These are phyloP conservation scores for Gasterosteus nipponicus DNA, from an alignment of 2,113 vertebrate genomes.

Conservation along the genomic window DNA sequence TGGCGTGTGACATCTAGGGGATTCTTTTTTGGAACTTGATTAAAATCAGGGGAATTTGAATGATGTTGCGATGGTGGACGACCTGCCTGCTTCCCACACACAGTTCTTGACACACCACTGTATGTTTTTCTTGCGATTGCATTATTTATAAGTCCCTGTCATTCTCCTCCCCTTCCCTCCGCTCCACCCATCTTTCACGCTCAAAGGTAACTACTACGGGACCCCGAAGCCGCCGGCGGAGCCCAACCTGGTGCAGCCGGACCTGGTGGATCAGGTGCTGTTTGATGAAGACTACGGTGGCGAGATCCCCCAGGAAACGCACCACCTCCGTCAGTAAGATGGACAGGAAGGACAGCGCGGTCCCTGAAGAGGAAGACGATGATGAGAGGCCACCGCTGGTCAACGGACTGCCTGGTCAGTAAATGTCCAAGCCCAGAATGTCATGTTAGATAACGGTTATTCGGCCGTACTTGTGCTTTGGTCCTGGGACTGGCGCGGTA, in stretches of 20 bases:
- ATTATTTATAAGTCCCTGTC: neutral
- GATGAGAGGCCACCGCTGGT: slow-evolving; percentile 75
- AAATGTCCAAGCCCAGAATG: slow-evolving; percentile 29
- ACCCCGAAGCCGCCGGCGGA: slow-evolving; percentile 87
- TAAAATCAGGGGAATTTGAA: slow-evolving; percentile 18
- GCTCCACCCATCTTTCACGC: slow-evolving; percentile 4
- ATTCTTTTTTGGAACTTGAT: slow-evolving; percentile 24
- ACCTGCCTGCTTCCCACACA: neutral
- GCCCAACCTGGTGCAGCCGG: slow-evolving; percentile 77
- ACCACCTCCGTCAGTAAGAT: slow-evolving; percentile 79
- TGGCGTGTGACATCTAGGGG: slow-evolving; percentile 40
- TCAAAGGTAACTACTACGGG: slow-evolving; percentile 90
- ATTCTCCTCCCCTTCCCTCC: neutral
- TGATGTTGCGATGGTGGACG: neutral
- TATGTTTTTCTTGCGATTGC: neutral
- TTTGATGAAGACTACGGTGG: slow-evolving; percentile 75
- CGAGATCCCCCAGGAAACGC: slow-evolving; percentile 71
- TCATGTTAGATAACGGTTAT: slow-evolving; percentile 20
- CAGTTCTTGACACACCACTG: neutral
- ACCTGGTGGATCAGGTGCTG: slow-evolving; percentile 80
- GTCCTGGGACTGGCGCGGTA: neutral
- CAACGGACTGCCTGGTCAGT: slow-evolving; percentile 76
- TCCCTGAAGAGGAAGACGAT: slow-evolving; percentile 77
- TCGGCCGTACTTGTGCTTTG: slow-evolving; percentile 9
- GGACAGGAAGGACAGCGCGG: slow-evolving; percentile 76